Percentiles rank a stretch among this genome's conserved stretches.
These are phyloP conservation scores for Tipula helvola DNA, from an alignment of 2,888 invertebrate genomes.

Conservation along the genomic window DNA sequence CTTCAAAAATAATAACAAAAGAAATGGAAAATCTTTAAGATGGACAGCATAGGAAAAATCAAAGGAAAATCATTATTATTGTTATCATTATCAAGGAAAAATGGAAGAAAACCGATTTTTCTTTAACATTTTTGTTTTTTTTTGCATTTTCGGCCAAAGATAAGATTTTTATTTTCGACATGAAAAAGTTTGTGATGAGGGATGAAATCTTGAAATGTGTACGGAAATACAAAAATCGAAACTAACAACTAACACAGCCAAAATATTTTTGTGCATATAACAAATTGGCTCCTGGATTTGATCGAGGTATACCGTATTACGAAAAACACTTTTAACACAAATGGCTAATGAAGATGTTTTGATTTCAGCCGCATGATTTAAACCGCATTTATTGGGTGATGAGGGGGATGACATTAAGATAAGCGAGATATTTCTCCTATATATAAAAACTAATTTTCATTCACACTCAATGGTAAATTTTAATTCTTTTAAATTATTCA, in stretches of 20 bases:
- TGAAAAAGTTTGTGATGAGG: not conserved
- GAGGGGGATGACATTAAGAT: not conserved
- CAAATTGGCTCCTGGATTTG: not conserved
- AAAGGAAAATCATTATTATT: slow-evolving; percentile 4
- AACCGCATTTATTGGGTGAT: not conserved
- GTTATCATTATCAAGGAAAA: not conserved
- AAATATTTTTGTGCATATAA: not conserved
- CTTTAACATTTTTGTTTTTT: not conserved
- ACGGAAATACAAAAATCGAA: not conserved
- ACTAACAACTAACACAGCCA: not conserved
- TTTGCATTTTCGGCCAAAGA: not conserved
- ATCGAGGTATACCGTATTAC: not conserved
- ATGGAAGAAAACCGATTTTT: not conserved
- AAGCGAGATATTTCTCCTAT: not conserved
- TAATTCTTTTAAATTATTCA: not conserved
- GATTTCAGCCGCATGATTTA: not conserved
- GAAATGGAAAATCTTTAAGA: not conserved
- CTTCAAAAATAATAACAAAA: not conserved
- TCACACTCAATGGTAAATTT: not conserved
- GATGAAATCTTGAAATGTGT: not conserved
- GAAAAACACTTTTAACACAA: not conserved
- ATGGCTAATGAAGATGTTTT: not conserved
- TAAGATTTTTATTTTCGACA: not conserved
- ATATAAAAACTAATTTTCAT: not conserved
- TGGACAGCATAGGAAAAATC: not conserved